These are phyloP conservation scores for Agapornis canus DNA, from an alignment of 2,797 vertebrate species.

Conservation along the genomic window DNA sequence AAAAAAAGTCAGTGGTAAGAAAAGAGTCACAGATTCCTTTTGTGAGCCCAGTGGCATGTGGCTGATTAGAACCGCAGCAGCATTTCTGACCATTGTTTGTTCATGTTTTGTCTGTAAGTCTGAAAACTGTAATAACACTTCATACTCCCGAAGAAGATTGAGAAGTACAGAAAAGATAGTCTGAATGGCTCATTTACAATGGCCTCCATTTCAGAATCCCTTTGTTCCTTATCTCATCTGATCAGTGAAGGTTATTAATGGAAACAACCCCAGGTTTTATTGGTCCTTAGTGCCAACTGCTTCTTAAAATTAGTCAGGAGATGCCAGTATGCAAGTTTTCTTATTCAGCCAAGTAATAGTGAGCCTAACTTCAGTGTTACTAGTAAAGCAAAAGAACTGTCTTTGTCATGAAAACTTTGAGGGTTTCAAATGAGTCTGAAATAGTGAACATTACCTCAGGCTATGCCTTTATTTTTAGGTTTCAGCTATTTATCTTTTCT, in stretches of 20 bases:
- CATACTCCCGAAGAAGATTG: background rate
- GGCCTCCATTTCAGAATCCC: background rate
- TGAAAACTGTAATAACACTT: constrained; percentile 17
- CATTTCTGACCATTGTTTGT: background rate
- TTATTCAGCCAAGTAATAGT: background rate
- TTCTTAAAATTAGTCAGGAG: background rate
- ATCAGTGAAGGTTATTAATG: background rate
- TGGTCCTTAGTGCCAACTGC: background rate
- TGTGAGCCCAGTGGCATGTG: background rate
- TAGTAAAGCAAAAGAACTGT: background rate
- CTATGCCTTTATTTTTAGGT: background rate
- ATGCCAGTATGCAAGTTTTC: background rate
- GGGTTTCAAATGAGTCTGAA: background rate
- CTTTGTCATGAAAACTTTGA: background rate
- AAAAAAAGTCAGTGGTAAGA: background rate
- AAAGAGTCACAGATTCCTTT: background rate
- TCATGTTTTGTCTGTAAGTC: constrained; percentile 16
- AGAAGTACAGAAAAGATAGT: background rate
- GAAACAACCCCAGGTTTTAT: background rate
- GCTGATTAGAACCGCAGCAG: constrained; percentile 9
- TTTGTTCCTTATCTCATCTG: background rate
- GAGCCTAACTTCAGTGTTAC: background rate
- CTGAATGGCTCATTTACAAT: background rate
- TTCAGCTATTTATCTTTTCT: constrained; percentile 22
- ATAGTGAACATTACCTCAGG: background rate